phyloP scores from a whole-genome alignment of 1,140 invertebrate species.

The Melitaea cinxia region DNA sequence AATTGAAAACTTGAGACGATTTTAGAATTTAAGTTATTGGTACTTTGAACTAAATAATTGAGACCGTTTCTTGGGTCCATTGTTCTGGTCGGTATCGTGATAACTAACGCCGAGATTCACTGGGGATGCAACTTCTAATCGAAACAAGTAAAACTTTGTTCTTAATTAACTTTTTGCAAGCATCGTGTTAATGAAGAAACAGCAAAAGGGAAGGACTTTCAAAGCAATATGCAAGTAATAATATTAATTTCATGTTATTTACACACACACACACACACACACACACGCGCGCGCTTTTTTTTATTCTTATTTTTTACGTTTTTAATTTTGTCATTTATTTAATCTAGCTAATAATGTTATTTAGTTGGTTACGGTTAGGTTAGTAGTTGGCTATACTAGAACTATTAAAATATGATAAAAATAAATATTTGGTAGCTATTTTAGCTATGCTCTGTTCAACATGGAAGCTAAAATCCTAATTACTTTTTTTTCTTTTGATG shows the following conservation, averaged over 20 bases:
- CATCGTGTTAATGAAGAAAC: conserved; percentile 19
- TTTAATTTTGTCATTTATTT: too few relatives aligned
- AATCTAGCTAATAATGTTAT: too few relatives aligned
- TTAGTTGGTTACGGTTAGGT: too few relatives aligned
- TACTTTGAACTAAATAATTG: conserved; percentile 24
- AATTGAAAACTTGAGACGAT: background rate
- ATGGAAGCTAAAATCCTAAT: too few relatives aligned
- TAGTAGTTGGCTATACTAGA: too few relatives aligned
- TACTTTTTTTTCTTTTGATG: too few relatives aligned
- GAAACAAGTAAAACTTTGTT: conserved; percentile 29
- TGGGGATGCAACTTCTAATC: conserved; percentile 34
- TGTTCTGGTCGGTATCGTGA: conserved; percentile 16
- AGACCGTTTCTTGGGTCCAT: conserved; percentile 16
- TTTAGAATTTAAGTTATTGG: conserved; percentile 4
- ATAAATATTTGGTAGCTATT: too few relatives aligned
- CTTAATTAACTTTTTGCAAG: conserved; percentile 30
- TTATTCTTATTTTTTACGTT: too few relatives aligned
- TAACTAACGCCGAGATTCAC: conserved; percentile 27
- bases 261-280: too few relatives aligned
- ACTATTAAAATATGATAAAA: too few relatives aligned
- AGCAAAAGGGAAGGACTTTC: background rate
- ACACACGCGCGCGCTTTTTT: background rate
- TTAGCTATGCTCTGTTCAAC: too few relatives aligned
- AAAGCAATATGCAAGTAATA: conserved; percentile 18
- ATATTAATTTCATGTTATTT: background rate